Evolutionary conservation across 2,113 vertebrate genomes (phyloP).

Genomic region (Xenopus borealis): DNA sequence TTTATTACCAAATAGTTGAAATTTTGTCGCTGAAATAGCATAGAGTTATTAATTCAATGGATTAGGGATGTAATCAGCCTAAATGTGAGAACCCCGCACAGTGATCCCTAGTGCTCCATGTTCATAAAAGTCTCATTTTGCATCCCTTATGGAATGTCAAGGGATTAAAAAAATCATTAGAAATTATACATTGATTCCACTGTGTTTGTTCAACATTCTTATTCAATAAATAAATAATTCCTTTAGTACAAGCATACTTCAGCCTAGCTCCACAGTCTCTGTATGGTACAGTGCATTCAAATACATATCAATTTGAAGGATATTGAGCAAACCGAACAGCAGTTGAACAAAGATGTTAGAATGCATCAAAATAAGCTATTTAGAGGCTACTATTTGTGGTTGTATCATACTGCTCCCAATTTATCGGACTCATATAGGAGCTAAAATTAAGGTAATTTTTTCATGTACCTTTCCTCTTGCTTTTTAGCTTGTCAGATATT

Average conservation of each 20-base stretch:
- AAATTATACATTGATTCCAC: conserved; percentile 43
- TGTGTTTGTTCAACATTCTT: conserved; percentile 28
- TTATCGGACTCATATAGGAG: neutral
- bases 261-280: conserved; percentile 1
- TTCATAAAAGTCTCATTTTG: conserved; percentile 6
- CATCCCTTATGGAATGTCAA: conserved; percentile 18
- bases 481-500: conserved; percentile 15
- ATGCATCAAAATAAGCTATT: neutral
- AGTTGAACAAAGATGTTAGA: conserved; percentile 12
- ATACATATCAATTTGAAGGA: conserved; percentile 15
- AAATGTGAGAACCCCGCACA: conserved; percentile 27
- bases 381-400: too few relatives aligned
- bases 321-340: conserved; percentile 5
- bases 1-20: too few relatives aligned
- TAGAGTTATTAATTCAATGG: neutral
- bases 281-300: conserved; percentile 2
- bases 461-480: neutral
- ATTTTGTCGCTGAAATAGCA: too few relatives aligned
- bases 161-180: conserved; percentile 28
- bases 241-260: conserved; percentile 4
- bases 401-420: neutral
- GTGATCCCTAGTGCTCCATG: neutral
- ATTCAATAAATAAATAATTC: conserved; percentile 40
- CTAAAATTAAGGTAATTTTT: conserved; percentile 9
- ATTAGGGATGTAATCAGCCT: conserved; percentile 32